Evolutionary conservation across 1,140 invertebrate genomes (phyloP).

Genomic region (Aphaenogaster floridana): DNA sequence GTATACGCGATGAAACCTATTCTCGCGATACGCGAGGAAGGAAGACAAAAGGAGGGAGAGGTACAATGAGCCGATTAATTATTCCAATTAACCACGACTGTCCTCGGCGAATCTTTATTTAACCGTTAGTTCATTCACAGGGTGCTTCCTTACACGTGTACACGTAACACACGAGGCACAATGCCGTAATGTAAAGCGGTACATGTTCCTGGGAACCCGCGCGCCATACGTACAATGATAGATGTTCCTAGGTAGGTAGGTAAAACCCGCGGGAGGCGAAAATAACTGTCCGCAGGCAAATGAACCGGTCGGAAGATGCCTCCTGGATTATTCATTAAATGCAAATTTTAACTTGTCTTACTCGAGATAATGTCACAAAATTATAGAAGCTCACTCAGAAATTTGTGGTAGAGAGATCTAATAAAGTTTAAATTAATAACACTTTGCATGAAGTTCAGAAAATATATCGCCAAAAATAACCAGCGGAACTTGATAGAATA

Average conservation of each 20-base stretch:
- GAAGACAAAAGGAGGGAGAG: conserved; percentile 44
- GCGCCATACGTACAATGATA: conserved; percentile 39
- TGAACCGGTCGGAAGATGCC: conserved; percentile 13
- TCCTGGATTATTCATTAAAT: conserved; percentile 40
- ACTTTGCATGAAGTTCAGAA: not conserved
- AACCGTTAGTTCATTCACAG: conserved; percentile 48
- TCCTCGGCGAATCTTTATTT: conserved; percentile 73
- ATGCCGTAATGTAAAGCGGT: conserved; percentile 44
- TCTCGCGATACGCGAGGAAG: conserved; percentile 64
- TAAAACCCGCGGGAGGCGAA: conserved; percentile 28
- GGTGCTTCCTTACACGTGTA: conserved; percentile 23
- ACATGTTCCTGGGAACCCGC: conserved; percentile 22
- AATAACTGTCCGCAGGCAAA: conserved; percentile 32
- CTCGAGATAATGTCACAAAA: conserved; percentile 25
- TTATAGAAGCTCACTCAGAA: conserved; percentile 15
- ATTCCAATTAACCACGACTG: conserved; percentile 75
- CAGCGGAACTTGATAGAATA: not conserved
- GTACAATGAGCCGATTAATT: conserved; percentile 77
- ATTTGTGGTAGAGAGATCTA: conserved; percentile 11
- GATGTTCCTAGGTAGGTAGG: conserved; percentile 30
- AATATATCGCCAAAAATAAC: not conserved
- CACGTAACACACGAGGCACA: conserved; percentile 9
- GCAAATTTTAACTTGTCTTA: conserved; percentile 32
- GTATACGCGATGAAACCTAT: conserved; percentile 40
- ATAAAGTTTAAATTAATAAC: conserved; percentile 18